These are phyloP conservation scores for Gymnodraco acuticeps DNA, from an alignment of 2,797 vertebrate species.

Conservation along the genomic window DNA sequence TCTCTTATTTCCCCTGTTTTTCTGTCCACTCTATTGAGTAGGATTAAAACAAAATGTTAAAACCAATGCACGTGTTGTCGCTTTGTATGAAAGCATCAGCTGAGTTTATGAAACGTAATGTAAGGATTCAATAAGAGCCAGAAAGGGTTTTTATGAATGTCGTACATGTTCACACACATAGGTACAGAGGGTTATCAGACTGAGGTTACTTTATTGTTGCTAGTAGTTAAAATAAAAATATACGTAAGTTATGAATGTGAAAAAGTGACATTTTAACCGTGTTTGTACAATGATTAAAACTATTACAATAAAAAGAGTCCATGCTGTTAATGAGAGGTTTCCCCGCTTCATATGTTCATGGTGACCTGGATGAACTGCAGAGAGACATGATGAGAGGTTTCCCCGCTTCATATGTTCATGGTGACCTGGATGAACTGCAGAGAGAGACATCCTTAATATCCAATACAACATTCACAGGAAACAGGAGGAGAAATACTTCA, in stretches of 20 bases:
- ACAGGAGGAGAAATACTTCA: too few relatives aligned
- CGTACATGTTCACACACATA: background rate
- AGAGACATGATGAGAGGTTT: background rate
- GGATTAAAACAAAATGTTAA: too few relatives aligned
- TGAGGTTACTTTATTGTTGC: background rate
- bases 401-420: constrained; percentile 69
- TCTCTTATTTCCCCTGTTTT: too few relatives aligned
- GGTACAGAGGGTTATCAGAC: background rate
- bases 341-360: constrained; percentile 68
- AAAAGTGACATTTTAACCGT: background rate
- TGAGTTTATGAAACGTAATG: too few relatives aligned
- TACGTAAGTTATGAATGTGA: constrained; percentile 37
- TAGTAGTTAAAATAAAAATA: background rate
- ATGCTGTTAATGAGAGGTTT: background rate
- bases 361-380: constrained; percentile 79
- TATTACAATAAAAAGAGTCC: background rate
- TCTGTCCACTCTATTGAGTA: too few relatives aligned
- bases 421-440: constrained; percentile 79
- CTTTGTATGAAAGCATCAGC: too few relatives aligned
- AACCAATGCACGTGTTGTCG: too few relatives aligned
- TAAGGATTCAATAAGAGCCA: background rate
- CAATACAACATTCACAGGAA: too few relatives aligned
- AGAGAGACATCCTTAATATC: background rate
- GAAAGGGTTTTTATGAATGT: background rate
- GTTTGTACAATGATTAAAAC: background rate